A percentile compares a stretch with the other conserved stretches of the same genome.
Conservation (phyloP, 2,888 invertebrate species). For the Amphipyra berbera region DNA sequence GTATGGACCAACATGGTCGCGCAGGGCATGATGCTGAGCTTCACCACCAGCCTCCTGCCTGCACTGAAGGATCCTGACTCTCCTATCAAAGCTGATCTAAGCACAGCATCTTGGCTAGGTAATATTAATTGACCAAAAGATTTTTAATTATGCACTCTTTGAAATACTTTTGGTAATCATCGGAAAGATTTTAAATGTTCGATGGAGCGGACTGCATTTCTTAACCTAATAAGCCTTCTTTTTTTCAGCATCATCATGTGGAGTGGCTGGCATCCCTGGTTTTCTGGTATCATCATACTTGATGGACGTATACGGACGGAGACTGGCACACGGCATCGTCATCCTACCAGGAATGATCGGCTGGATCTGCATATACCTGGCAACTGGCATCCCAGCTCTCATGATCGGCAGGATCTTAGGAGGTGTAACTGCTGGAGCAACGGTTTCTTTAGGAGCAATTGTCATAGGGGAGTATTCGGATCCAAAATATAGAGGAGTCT, state of each 20-base stretch:
- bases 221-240: no score
- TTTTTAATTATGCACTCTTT: no score
- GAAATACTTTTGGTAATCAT: no score
- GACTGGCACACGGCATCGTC: conserved; percentile 61
- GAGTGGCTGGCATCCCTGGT: conserved; percentile 66
- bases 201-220: no score
- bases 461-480: conserved; percentile 76
- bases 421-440: conserved; percentile 68
- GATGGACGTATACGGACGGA: conserved; percentile 72
- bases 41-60: conserved; percentile 69
- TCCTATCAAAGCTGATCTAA: conserved; percentile 65
- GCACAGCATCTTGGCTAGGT: conserved; percentile 74
- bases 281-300: conserved; percentile 66
- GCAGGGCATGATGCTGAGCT: conserved; percentile 74
- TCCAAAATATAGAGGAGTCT: conserved; percentile 75
- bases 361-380: conserved; percentile 69
- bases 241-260: conserved; percentile 69
- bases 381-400: conserved; percentile 61
- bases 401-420: conserved; percentile 67
- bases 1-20: conserved; percentile 73
- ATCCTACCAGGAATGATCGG: conserved; percentile 70
- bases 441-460: conserved; percentile 69
- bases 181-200: no score
- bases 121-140: neutral
- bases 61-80: conserved; percentile 65